A percentile compares a stretch with the other conserved stretches of the same genome.
These are phyloP conservation scores for Sebastes umbrosus DNA, from an alignment of 2,797 vertebrate species.

Conservation along the genomic window DNA sequence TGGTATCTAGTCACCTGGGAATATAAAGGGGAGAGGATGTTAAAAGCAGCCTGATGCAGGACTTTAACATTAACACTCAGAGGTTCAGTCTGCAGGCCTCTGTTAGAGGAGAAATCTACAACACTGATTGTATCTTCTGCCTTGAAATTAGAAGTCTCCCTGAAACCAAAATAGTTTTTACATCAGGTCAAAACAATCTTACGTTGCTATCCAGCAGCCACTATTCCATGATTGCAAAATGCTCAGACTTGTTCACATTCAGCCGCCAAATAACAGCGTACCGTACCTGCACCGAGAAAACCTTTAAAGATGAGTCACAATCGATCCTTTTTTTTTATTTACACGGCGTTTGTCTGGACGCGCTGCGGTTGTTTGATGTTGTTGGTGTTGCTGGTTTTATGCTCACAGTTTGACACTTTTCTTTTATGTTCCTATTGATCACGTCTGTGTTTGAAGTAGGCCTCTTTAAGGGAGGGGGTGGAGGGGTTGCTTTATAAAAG, in stretches of 20 bases:
- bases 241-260: constrained; percentile 44
- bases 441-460: constrained; percentile 51
- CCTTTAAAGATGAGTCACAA: constrained; percentile 12
- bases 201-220: constrained; percentile 45
- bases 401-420: constrained; percentile 35
- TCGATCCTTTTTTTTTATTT: neutral
- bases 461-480: constrained; percentile 31
- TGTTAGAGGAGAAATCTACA: neutral
- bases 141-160: constrained; percentile 54
- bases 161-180: constrained; percentile 55
- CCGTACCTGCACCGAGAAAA: neutral
- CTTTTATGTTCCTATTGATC: constrained; percentile 40
- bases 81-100: neutral
- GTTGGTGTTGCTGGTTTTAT: neutral
- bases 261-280: constrained; percentile 3
- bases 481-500: constrained; percentile 56
- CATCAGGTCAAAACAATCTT: constrained; percentile 50
- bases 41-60: constrained; percentile 65
- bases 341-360: neutral
- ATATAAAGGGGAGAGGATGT: constrained; percentile 69
- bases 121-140: constrained; percentile 13
- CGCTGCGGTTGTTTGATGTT: constrained; percentile 9
- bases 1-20: constrained; percentile 79
- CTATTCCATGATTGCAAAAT: constrained; percentile 36
- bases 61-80: neutral